Evolutionary conservation across 1,140 invertebrate species (phyloP).

Genomic region (Galleria mellonella): DNA sequence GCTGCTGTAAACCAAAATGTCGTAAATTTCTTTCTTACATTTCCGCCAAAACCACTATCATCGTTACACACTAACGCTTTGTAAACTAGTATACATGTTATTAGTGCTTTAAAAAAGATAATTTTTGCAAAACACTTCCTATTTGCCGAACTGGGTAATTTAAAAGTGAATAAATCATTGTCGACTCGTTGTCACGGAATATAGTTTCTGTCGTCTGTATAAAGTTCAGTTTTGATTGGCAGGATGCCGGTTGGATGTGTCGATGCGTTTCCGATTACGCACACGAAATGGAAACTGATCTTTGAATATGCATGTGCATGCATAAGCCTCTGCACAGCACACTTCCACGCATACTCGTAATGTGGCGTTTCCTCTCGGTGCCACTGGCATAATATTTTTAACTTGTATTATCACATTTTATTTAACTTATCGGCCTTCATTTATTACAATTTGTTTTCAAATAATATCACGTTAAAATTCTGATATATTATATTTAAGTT

Average conservation of each 20-base stretch:
- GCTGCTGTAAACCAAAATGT: no score
- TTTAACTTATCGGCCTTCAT: no score
- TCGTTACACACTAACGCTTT: conserved; percentile 50
- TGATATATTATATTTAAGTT: no score
- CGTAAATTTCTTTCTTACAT: no score
- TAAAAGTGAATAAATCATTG: conserved; percentile 56
- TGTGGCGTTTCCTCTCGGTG: conserved; percentile 21
- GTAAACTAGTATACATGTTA: background rate
- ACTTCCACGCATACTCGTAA: conserved; percentile 43
- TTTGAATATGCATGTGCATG: conserved; percentile 68
- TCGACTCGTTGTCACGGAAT: conserved; percentile 7
- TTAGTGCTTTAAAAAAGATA: background rate
- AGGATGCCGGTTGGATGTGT: conserved; percentile 15
- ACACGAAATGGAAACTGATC: conserved; percentile 66
- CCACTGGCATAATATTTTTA: conserved; percentile 2
- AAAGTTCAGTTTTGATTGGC: conserved; percentile 37
- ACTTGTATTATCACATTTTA: no score
- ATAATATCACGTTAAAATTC: no score
- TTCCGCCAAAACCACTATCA: conserved; percentile 14
- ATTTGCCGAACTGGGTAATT: conserved; percentile 40
- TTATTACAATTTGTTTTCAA: no score
- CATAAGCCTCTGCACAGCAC: conserved; percentile 29
- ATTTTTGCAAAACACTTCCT: conserved; percentile 52
- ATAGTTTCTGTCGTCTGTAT: conserved; percentile 11
- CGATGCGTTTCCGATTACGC: conserved; percentile 59